Evolutionary conservation across 2,113 vertebrate species (phyloP).

Genomic region (Rutilus rutilus): DNA sequence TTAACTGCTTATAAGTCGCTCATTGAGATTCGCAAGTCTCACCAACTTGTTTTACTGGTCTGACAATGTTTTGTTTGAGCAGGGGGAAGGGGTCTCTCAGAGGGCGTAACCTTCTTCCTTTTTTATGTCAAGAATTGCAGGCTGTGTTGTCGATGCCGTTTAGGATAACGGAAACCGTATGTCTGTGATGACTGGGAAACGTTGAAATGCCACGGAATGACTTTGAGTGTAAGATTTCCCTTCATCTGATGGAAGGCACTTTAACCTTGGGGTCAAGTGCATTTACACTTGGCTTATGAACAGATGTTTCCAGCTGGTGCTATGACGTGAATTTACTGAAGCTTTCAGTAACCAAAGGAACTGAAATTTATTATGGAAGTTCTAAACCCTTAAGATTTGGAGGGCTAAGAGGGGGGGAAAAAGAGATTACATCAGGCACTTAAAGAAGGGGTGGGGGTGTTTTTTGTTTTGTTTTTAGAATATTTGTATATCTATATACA

Average conservation of each 20-base stretch:
- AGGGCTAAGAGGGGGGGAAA: conserved; percentile 38
- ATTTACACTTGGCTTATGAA: conserved; percentile 31
- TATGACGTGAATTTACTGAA: conserved; percentile 51
- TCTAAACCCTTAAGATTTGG: conserved; percentile 44
- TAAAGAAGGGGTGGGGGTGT: conserved; percentile 47
- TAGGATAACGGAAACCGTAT: conserved; percentile 15
- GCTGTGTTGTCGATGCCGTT: conserved; percentile 25
- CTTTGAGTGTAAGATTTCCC: conserved; percentile 49
- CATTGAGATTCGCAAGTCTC: conserved; percentile 39
- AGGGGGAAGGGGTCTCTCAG: not conserved
- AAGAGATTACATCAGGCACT: conserved; percentile 70
- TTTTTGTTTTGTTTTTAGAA: conserved; percentile 60
- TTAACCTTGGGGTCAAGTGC: conserved; percentile 42
- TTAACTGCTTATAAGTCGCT: conserved; percentile 28
- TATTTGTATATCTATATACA: conserved; percentile 64
- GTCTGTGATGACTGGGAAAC: conserved; percentile 8
- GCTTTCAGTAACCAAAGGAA: conserved; percentile 72
- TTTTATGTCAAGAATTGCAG: conserved; percentile 8
- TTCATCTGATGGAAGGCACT: conserved; percentile 53
- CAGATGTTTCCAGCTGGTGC: conserved; percentile 60
- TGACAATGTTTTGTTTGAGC: conserved; percentile 54
- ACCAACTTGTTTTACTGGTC: conserved; percentile 57
- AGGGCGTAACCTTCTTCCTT: conserved; percentile 19
- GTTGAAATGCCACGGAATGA: conserved; percentile 46
- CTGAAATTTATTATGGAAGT: conserved; percentile 35